phyloP scores from a whole-genome alignment of 2,113 vertebrate species.

The Nannospalax galili region DNA sequence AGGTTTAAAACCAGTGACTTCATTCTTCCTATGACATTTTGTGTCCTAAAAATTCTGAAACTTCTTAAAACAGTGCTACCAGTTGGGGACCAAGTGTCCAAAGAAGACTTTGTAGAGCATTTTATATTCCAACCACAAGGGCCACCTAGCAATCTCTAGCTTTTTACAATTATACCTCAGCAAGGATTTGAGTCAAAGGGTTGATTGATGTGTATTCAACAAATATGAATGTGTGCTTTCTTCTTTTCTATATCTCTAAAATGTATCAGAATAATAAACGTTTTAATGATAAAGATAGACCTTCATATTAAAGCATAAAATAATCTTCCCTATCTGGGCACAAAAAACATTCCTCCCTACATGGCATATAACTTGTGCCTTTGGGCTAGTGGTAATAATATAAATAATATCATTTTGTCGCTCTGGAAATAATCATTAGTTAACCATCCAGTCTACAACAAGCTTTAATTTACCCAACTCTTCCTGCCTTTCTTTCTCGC shows the following conservation, averaged over 20 bases:
- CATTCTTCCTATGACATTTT: not conserved
- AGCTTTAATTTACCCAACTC: not conserved
- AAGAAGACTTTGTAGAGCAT: not conserved
- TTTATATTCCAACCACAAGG: not conserved
- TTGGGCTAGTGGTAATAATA: not conserved
- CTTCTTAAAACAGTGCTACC: not conserved
- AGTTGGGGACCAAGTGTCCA: not conserved
- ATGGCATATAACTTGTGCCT: not conserved
- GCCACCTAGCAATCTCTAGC: not conserved
- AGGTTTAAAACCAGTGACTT: not conserved
- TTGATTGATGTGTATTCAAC: not conserved
- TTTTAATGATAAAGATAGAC: not conserved
- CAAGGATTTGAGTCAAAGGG: not conserved
- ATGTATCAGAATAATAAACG: not conserved
- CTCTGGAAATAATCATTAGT: not conserved
- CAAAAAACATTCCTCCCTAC: not conserved
- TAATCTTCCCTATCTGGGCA: not conserved
- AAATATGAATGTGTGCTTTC: not conserved
- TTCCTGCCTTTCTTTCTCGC: not conserved
- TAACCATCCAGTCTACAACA: not conserved
- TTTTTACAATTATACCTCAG: not conserved
- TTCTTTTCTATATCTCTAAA: not conserved
- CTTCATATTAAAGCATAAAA: not conserved
- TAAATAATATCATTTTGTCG: not conserved
- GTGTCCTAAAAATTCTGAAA: not conserved